Evolutionary conservation across 2,888 invertebrate species (phyloP), one percentile per base, ranked within the genome.

Genomic region (Melinaea marsaeus): DNA sequence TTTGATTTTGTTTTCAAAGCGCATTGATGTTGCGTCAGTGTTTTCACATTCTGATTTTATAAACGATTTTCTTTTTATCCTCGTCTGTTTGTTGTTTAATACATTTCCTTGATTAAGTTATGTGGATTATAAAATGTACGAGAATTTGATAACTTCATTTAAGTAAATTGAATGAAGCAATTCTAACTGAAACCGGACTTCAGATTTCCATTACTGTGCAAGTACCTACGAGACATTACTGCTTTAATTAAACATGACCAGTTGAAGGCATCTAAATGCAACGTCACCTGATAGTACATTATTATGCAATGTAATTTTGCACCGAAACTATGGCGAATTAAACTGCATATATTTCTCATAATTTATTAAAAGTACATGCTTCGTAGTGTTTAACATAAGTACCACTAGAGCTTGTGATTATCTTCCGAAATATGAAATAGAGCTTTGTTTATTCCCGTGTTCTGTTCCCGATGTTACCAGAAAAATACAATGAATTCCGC

Each of bases 181-280:
- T 64, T 58, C 55, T 35, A 48, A 35, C 58, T 58, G 42, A 63
- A 63, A 56, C 61, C 59, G 61, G 55, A 59, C 55, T 63, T 57
- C 66, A 61, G 66, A 48, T 59, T 66, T 58, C 61, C 56, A 63
- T 63, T 63, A 66, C 55, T 47, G 60, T 13, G 47, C 47, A 57
- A 59, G 62, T 54, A 60, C 60, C 54, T 57, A 62, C 60, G 65
- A 62, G 62, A 67, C 67, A 67, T 65, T 67, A 65, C 47, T 35
- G 48, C 60, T 58, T 67, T 67, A 62, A 67, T 67, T 67, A 65
- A 67, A 67, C 67, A 67, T 51, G 64, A 48, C 62, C 60, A 47
- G 60, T n/a, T 61, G 55, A 42, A 46, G 55, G 46, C 51, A 48
- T 51, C 48, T 57, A 7, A 57, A 61, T 57, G 57, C 51, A 54